Evolutionary conservation across 1,140 invertebrate species (phyloP).

Genomic region (Trichonephila clavipes): DNA sequence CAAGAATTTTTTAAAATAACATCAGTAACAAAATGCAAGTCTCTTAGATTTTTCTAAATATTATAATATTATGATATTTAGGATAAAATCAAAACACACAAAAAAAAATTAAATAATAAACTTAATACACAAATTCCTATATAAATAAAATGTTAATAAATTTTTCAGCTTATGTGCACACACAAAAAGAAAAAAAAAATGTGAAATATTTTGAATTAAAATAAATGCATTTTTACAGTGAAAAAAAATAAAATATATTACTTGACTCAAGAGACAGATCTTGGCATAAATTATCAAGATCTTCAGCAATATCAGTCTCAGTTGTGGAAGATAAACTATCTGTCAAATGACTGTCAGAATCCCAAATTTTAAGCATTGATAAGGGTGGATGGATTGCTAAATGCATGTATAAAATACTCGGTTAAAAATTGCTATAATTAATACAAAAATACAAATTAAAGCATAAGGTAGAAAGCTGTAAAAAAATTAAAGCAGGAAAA

Average conservation of each 20-base stretch:
- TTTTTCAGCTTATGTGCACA: no score
- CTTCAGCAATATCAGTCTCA: conserved; percentile 53
- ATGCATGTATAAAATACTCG: not conserved
- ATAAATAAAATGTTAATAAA: no score
- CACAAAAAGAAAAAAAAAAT: no score
- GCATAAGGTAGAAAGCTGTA: not conserved
- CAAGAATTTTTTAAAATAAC: no score
- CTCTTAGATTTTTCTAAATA: no score
- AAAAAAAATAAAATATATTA: not conserved
- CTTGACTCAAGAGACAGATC: conserved; percentile 61
- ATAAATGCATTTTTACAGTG: not conserved
- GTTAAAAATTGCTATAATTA: no score
- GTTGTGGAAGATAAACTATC: conserved; percentile 52
- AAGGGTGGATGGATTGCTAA: conserved; percentile 72
- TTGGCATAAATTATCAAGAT: conserved; percentile 52
- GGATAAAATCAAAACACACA: no score
- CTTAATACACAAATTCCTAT: no score
- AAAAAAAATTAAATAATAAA: no score
- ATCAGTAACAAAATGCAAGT: no score
- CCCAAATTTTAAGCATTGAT: conserved; percentile 56
- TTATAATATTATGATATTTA: no score
- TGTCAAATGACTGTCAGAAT: conserved; percentile 55
- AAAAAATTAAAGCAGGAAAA: not conserved
- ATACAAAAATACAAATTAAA: not conserved
- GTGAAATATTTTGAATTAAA: no score